Evolutionary conservation across 2,113 vertebrate species (phyloP).

Genomic region (Nycticorax nycticorax): DNA sequence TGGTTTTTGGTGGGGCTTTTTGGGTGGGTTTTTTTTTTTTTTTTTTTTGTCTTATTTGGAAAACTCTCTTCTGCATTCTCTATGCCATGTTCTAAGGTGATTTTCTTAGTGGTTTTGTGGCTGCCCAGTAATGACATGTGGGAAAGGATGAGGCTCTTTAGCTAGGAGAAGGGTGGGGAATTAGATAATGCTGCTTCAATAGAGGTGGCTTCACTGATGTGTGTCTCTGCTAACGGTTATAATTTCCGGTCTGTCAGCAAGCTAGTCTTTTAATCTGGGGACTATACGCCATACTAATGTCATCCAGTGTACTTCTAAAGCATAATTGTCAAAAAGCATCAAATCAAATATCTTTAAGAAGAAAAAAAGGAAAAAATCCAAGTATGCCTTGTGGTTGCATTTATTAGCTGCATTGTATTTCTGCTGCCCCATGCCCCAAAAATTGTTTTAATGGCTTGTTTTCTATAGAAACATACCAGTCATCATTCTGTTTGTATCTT

Average conservation of each 20-base stretch:
- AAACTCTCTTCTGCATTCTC: background rate
- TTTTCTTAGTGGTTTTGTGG: background rate
- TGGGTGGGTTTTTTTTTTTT: background rate
- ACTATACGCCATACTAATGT: background rate
- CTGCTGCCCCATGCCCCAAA: accelerated
- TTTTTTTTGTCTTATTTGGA: background rate
- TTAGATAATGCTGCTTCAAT: background rate
- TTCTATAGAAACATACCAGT: background rate
- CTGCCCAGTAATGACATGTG: background rate
- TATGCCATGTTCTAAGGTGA: background rate
- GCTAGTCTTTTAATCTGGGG: background rate
- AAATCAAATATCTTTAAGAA: background rate
- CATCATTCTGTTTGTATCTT: background rate
- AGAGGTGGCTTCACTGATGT: background rate
- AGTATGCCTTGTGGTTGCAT: background rate
- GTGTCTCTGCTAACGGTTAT: background rate
- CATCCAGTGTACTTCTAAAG: background rate
- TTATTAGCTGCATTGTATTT: background rate
- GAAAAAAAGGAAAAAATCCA: background rate
- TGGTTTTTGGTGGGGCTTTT: too few relatives aligned
- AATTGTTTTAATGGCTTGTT: background rate
- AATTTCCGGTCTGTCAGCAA: background rate
- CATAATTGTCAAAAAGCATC: background rate
- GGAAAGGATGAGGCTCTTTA: background rate
- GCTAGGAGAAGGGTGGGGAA: background rate